Base-by-base conservation (phyloP, 2,113 vertebrate genomes). In the Sprattus sprattus region DNA sequence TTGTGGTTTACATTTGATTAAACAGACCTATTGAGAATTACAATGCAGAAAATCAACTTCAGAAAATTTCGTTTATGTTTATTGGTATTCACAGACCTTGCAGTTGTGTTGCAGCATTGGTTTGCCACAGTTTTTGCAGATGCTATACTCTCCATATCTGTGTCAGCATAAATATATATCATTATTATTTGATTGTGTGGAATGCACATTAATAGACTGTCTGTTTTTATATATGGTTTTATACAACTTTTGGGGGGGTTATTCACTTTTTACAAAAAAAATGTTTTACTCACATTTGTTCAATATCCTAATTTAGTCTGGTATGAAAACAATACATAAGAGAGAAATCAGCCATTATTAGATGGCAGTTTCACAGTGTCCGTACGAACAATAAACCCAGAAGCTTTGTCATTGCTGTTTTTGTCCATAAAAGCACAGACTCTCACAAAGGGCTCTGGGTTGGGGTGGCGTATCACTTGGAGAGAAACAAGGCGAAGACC, bases 381-480 rank as follows among this genome's bases (percentile, higher is more conserved):
- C 32, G 16, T 28, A 39, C 13, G 28, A 18, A 78, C 71, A 78
- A 78, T 78, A 78, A 39, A 32, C 18, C 71, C 71, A 78, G 71
- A 78, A 16, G 71, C 71, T 78, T 78, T 78, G 71, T 78, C 71
- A 78, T 11, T 39, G 67, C 67, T 15, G 28, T 75, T 28, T 28
- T 78, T 71, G 64, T 71, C 28, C 64, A 32, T 32, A 71, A 71
- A 78, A 78, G 71, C 71, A 32, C 15, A 32, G 25, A 32, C 84
- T 81, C 57, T 67, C 22, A 71, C 83, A 84, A 71, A 81, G 10
- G 80, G 49, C 16, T 81, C n/a, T 44, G 80, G 84, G 32, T 80
- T 82, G 32, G 18, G 28, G 83, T 80, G 81, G 45, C 52, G 54
- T 81, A 78, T 85, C 45, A 28, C 57, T 85, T 81, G 85, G 71